Percentiles rank a stretch among this genome's conserved stretches.
Conservation (phyloP, 2,888 invertebrate species). For the Phyllotreta cruciferae region DNA sequence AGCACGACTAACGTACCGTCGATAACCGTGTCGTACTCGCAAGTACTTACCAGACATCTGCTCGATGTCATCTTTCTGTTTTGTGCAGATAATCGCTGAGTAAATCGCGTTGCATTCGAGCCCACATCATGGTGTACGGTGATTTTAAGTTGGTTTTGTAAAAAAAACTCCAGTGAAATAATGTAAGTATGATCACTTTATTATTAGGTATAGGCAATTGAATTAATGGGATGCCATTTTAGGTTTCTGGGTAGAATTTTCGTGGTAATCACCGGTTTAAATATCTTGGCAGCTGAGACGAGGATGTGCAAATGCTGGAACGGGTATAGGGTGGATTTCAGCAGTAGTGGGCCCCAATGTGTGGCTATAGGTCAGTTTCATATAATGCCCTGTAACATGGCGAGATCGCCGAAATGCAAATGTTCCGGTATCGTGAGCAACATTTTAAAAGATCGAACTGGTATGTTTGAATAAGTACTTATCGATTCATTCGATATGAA, state of each 20-base stretch:
- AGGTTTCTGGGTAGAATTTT: constrained; percentile 31
- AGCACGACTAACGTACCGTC: constrained; percentile 41
- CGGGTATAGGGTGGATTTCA: constrained; percentile 50
- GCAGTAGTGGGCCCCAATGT: constrained; percentile 48
- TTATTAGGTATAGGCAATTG: neutral
- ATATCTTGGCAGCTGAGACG: constrained; percentile 15
- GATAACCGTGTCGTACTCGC: constrained; percentile 33
- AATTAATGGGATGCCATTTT: constrained; percentile 6
- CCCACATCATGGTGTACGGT: constrained; percentile 14
- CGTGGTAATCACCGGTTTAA: constrained; percentile 16
- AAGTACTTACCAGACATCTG: constrained; percentile 32
- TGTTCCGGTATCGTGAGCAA: constrained; percentile 51
- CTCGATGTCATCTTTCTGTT: constrained; percentile 32
- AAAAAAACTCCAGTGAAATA: neutral
- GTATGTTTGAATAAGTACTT: constrained; percentile 20
- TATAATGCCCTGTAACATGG: constrained; percentile 54
- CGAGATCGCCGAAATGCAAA: constrained; percentile 50
- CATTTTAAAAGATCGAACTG: constrained; percentile 53
- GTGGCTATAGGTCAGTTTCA: constrained; percentile 49
- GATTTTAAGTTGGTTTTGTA: constrained; percentile 10
- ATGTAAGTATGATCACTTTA: constrained; percentile 10
- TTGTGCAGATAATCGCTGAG: constrained; percentile 28
- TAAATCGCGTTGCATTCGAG: constrained; percentile 9
- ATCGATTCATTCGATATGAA: neutral
- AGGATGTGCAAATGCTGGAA: constrained; percentile 53